Conservation (phyloP, 2,797 vertebrate genomes). For the Helostoma temminkii region DNA sequence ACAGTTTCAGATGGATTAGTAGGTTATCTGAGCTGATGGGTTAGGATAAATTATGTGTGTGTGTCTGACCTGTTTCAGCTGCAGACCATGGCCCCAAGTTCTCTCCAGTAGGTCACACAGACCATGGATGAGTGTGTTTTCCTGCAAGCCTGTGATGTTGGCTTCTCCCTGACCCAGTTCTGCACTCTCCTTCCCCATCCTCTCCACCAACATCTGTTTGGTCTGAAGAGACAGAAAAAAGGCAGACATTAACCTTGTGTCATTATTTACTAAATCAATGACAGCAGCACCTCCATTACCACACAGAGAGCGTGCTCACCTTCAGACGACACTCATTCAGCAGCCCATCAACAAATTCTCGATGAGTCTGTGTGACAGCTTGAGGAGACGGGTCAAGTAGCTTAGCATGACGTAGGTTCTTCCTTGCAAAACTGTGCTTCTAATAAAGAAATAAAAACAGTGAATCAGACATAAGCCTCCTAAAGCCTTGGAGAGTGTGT, state of each 20-base stretch:
- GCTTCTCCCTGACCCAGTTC: slow-evolving; percentile 95
- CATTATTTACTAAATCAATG: not conserved
- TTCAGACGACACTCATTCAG: slow-evolving; percentile 97
- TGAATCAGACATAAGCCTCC: slow-evolving; percentile 6
- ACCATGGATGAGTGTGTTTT: slow-evolving; percentile 95
- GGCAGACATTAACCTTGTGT: not conserved
- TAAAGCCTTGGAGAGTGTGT: not conserved
- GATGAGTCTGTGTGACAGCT: slow-evolving; percentile 93
- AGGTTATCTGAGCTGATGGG: slow-evolving; percentile 22
- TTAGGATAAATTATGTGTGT: not conserved
- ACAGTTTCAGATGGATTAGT: slow-evolving; percentile 13
- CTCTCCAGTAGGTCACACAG: slow-evolving; percentile 97
- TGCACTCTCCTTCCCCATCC: slow-evolving; percentile 95
- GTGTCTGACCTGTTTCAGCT: slow-evolving; percentile 92
- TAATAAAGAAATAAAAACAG: slow-evolving; percentile 85
- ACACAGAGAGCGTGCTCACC: slow-evolving; percentile 76
- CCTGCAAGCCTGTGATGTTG: slow-evolving; percentile 95
- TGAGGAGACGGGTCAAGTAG: slow-evolving; percentile 94
- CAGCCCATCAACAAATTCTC: slow-evolving; percentile 95
- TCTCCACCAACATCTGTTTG: slow-evolving; percentile 97
- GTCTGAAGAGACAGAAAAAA: slow-evolving; percentile 82
- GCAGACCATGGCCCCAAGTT: slow-evolving; percentile 97
- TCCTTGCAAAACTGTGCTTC: slow-evolving; percentile 88
- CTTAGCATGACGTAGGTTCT: slow-evolving; percentile 92
- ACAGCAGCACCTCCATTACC: too few species aligned